Conservation (phyloP, 2,888 invertebrate genomes). For the Amphipyra berbera region DNA sequence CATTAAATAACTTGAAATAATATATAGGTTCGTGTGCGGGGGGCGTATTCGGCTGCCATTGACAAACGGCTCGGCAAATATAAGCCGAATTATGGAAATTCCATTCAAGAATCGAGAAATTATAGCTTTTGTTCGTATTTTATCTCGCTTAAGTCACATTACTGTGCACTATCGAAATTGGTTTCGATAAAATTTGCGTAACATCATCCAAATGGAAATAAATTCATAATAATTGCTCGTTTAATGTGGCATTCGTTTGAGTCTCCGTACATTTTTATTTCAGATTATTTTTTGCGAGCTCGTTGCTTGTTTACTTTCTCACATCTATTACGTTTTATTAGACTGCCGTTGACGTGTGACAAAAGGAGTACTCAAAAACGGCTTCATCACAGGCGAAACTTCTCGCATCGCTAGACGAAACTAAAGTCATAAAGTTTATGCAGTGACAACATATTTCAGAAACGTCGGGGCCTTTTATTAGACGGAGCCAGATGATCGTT, state of each 20-base stretch:
- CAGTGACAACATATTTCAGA: conserved; percentile 88
- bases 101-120: conserved; percentile 80
- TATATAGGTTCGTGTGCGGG: conserved; percentile 57
- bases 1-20: conserved; percentile 74
- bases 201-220: conserved; percentile 78
- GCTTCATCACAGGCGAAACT: conserved; percentile 72
- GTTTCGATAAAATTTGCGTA: conserved; percentile 83
- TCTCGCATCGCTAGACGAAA: conserved; percentile 78
- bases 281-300: conserved; percentile 47
- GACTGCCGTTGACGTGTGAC: conserved; percentile 64
- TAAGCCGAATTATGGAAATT: conserved; percentile 82
- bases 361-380: conserved; percentile 65
- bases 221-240: conserved; percentile 81
- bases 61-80: conserved; percentile 78
- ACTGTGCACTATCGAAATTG: conserved; percentile 85
- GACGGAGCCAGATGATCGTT: conserved; percentile 82
- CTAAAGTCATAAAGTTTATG: conserved; percentile 87
- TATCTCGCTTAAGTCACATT: conserved; percentile 78
- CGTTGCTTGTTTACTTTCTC: conserved; percentile 40
- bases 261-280: conserved; percentile 58
- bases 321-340: conserved; percentile 58
- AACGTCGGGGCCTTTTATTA: conserved; percentile 84
- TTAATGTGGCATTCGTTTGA: conserved; percentile 75
- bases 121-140: conserved; percentile 79
- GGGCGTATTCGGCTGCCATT: conserved; percentile 61